These are phyloP conservation scores for Calameuta pallipes DNA, from an alignment of 2,888 invertebrate species.

Conservation along the genomic window DNA sequence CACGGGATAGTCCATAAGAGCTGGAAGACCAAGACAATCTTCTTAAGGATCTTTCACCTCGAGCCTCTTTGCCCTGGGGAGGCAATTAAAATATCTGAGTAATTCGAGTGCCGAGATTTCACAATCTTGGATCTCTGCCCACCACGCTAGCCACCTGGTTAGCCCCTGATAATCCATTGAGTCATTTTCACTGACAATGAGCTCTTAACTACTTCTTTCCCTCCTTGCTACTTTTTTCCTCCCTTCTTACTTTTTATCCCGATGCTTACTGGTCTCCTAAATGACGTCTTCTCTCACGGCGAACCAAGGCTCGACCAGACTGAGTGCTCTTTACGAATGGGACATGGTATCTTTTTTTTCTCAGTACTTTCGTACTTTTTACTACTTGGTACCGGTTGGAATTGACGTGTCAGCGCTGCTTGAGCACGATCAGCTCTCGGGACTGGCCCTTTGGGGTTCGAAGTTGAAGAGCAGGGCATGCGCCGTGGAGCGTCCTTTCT, in stretches of 20 bases:
- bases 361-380: neutral
- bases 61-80: conserved; percentile 26
- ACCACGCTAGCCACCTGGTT: neutral
- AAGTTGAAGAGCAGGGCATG: neutral
- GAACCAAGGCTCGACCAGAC: neutral
- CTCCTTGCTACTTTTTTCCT: neutral
- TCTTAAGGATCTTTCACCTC: neutral
- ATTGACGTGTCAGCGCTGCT: neutral
- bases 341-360: neutral
- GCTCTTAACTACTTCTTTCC: neutral
- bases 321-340: neutral
- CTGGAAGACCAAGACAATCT: conserved; percentile 2
- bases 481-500: neutral
- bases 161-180: neutral
- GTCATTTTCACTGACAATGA: neutral
- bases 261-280: neutral
- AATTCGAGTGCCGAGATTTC: conserved; percentile 39
- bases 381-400: neutral
- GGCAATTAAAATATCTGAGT: conserved; percentile 62
- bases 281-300: neutral
- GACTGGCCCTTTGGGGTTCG: neutral
- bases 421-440: neutral
- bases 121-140: conserved; percentile 6
- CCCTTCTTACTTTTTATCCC: neutral
- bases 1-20: conserved; percentile 33